These are phyloP conservation scores for Perca flavescens DNA, from an alignment of 2,113 vertebrate genomes.

Conservation along the genomic window DNA sequence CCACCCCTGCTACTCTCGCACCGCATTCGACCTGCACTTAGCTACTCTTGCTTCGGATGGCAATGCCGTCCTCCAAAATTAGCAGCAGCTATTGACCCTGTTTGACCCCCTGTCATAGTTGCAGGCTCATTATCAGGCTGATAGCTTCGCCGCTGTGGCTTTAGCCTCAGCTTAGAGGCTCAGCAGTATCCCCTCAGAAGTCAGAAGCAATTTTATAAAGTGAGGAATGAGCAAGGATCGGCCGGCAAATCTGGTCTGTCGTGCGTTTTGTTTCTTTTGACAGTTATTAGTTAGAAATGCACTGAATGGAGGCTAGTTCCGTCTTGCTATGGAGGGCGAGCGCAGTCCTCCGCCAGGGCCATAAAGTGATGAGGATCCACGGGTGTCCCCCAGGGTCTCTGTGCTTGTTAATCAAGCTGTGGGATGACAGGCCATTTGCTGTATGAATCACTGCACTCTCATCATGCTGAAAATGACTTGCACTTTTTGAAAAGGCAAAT, in stretches of 20 bases:
- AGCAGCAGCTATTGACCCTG: constrained; percentile 59
- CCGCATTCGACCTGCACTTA: neutral
- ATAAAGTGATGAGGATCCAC: constrained; percentile 63
- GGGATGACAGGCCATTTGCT: constrained; percentile 74
- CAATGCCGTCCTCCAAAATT: constrained; percentile 36
- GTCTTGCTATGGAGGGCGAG: constrained; percentile 19
- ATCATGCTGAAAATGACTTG: constrained; percentile 65
- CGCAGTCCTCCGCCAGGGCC: constrained; percentile 19
- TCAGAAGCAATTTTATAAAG: constrained; percentile 56
- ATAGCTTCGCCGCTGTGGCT: constrained; percentile 46
- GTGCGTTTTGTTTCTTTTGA: constrained; percentile 48
- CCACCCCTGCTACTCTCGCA: neutral
- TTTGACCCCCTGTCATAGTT: constrained; percentile 65
- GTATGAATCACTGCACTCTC: constrained; percentile 71
- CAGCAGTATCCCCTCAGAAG: constrained; percentile 22
- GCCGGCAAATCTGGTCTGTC: constrained; percentile 40
- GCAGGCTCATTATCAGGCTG: constrained; percentile 65
- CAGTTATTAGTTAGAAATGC: constrained; percentile 46
- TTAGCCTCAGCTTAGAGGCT: constrained; percentile 30
- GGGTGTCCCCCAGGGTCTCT: constrained; percentile 54
- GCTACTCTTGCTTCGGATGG: neutral
- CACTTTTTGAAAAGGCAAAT: constrained; percentile 47
- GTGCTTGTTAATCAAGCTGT: constrained; percentile 77
- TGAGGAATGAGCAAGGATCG: constrained; percentile 31
- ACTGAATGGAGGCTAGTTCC: constrained; percentile 13